Evolutionary conservation across 2,113 vertebrate genomes (phyloP).

Genomic region (Microcebus tavaratra): DNA sequence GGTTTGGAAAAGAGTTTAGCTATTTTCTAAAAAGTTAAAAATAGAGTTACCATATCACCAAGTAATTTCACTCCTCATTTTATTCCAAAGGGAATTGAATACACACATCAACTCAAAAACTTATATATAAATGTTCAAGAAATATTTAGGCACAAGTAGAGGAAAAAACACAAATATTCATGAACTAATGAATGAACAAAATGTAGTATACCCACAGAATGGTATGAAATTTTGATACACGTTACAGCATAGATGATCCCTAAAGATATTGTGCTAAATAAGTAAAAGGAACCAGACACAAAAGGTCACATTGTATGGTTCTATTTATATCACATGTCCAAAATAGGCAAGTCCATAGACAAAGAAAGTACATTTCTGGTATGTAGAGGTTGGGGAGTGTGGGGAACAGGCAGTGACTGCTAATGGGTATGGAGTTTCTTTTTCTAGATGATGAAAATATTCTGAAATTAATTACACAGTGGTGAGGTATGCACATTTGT

Average conservation of each 20-base stretch:
- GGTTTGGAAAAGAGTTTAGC: neutral
- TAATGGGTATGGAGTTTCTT: neutral
- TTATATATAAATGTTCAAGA: neutral
- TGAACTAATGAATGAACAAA: neutral
- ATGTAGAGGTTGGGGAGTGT: fast-evolving
- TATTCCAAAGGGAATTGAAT: neutral
- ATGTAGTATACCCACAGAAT: neutral
- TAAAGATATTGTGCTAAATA: neutral
- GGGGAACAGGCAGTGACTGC: fast-evolving
- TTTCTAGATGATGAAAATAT: neutral
- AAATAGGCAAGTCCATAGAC: neutral
- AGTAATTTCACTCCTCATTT: neutral
- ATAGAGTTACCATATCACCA: neutral
- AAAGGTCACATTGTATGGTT: neutral
- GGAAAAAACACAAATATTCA: neutral
- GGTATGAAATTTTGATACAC: neutral
- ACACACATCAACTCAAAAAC: neutral
- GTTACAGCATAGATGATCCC: neutral
- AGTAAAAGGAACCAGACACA: neutral
- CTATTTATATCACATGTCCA: neutral
- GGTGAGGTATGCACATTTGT: neutral
- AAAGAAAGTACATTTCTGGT: neutral
- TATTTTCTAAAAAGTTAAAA: neutral
- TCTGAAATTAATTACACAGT: neutral
- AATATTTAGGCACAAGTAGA: neutral